A percentile compares a stretch with the other conserved stretches of the same genome.
These are phyloP conservation scores for Caenorhabditis panamensis DNA, from an alignment of 2,888 invertebrate genomes.

Conservation along the genomic window DNA sequence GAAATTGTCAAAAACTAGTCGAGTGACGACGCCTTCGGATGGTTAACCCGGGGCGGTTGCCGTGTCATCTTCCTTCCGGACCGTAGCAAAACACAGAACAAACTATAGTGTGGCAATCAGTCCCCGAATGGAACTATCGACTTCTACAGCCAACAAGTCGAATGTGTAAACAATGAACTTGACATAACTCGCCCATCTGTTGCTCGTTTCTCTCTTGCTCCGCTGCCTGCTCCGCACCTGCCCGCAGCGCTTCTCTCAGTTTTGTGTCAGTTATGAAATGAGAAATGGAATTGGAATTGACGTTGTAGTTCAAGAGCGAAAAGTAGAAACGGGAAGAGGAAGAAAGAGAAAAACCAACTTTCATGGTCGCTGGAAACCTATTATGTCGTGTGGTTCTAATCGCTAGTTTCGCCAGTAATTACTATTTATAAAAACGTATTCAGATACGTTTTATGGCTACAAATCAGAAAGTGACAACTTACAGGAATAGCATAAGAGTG, in stretches of 20 bases:
- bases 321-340: too few species aligned
- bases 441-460: background rate
- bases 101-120: background rate
- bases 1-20: slow-evolving; percentile 44
- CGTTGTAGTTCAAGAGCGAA: background rate
- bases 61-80: background rate
- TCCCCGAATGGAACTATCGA: background rate
- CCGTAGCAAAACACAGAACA: background rate
- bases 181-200: slow-evolving; percentile 36
- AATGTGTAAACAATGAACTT: slow-evolving; percentile 55
- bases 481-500: background rate
- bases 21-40: slow-evolving; percentile 27
- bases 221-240: slow-evolving; percentile 20
- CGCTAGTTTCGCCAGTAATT: background rate
- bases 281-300: background rate
- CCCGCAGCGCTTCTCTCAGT: background rate
- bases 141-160: slow-evolving; percentile 15
- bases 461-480: background rate
- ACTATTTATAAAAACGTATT: background rate
- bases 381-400: background rate
- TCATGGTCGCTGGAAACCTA: background rate
- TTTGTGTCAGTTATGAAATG: slow-evolving; percentile 7
- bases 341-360: background rate
- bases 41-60: background rate
- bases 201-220: slow-evolving; percentile 13